Conservation (phyloP, 2,113 vertebrate species). For the Aptenodytes forsteri region DNA sequence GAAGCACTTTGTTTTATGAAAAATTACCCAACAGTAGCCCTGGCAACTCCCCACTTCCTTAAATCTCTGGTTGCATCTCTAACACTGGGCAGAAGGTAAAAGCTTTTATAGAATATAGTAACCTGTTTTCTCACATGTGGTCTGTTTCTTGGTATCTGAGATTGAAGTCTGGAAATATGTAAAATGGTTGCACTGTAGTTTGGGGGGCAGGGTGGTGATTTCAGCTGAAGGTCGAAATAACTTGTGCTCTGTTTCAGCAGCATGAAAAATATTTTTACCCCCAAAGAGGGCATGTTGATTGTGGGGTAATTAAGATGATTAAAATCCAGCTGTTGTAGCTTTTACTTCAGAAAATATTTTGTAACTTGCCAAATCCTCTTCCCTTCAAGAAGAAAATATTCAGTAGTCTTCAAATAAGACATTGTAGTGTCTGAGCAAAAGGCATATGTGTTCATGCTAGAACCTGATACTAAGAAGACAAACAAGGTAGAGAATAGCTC, state of each 20-base stretch:
- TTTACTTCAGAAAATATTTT: not conserved
- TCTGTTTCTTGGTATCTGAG: not conserved
- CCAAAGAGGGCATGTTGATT: not conserved
- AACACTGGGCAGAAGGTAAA: not conserved
- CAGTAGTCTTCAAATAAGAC: not conserved
- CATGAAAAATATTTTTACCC: not conserved
- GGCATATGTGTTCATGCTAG: not conserved
- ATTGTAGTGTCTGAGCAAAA: not conserved
- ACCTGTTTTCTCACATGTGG: not conserved
- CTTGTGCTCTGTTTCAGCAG: not conserved
- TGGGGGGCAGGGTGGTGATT: not conserved
- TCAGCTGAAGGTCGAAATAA: not conserved
- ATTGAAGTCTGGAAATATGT: not conserved
- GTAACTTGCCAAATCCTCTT: not conserved
- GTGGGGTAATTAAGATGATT: not conserved
- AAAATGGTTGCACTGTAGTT: not conserved
- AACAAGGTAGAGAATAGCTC: not conserved
- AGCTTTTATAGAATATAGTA: not conserved
- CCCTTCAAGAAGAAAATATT: not conserved
- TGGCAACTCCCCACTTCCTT: not conserved
- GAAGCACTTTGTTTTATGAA: not conserved
- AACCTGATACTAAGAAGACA: not conserved
- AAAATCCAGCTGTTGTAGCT: not conserved
- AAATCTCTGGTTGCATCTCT: not conserved
- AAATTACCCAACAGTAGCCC: not conserved